Evolutionary conservation across 2,888 invertebrate genomes (phyloP).

Genomic region (Nemotelus nigrinus): DNA sequence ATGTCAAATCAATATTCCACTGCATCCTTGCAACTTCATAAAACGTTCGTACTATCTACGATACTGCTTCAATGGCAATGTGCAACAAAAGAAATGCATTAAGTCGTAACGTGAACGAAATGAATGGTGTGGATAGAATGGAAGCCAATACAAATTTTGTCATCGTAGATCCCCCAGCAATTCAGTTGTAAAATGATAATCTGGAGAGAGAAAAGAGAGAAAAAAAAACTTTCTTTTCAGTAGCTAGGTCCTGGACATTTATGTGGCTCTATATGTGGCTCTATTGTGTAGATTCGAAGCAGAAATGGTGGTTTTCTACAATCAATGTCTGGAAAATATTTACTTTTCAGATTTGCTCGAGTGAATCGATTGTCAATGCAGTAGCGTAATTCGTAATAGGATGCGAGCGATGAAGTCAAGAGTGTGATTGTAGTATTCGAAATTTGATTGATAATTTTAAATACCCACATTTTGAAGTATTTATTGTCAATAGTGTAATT

Average conservation of each 20-base stretch:
- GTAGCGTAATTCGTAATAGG: too few species aligned
- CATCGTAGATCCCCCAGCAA: not conserved
- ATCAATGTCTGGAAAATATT: not conserved
- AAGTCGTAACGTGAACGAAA: conserved; percentile 21
- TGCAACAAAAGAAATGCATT: conserved; percentile 22
- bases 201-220: too few species aligned
- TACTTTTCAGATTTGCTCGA: not conserved
- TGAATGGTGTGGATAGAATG: not conserved
- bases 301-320: not conserved
- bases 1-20: conserved; percentile 17
- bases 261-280: too few species aligned
- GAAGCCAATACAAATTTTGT: conserved; percentile 11
- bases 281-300: not conserved
- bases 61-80: conserved; percentile 2
- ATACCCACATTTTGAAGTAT: too few species aligned
- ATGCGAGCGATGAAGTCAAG: too few species aligned
- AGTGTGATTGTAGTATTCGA: too few species aligned
- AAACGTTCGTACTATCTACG: not conserved
- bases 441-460: too few species aligned
- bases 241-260: not conserved
- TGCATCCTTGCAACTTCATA: conserved; percentile 9
- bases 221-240: conserved; percentile 8
- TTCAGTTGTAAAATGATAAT: conserved; percentile 10
- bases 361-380: too few species aligned
- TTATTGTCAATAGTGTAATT: too few species aligned